Evolutionary conservation across 1,140 invertebrate species (phyloP), one percentile per base, ranked within the genome.

Genomic region (Eriocheir sinensis): DNA sequence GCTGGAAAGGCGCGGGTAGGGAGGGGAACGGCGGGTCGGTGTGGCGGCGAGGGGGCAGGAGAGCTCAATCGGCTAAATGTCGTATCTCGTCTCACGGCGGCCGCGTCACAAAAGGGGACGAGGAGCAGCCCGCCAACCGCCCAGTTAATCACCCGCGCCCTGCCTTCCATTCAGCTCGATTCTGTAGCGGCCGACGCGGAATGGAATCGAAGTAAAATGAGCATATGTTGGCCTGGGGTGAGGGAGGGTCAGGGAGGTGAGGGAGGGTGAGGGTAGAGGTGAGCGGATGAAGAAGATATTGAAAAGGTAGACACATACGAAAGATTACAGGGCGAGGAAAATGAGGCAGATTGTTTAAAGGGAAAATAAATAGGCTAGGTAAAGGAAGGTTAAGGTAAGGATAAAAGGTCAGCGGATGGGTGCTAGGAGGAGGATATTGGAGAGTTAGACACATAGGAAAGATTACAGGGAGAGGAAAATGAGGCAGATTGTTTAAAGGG

Each of bases 61-160:
- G 81, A 83, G 72, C 81, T 94, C 89, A 92, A 94, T 94, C 94
- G 94, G 94, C 72, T 94, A 44, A 91, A 83, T 88, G 94, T 94
- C 94, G 81, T 48, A 40, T 48, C 89, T 17, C 32, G 72, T 94
- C 94, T 53, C 89, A 94, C 94, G 94, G 40, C 60, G 15, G 17
- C 0, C 48, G 89, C 80, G 34, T 41, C 80, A 36, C 94, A 94
- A 94, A 88, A 38, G 89, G 81, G 81, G 44, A 38, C 48, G 85
- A 92, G 85, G 94, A 91, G 34, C 83, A 38, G 30, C 89, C 44
- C 72, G 48, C 94, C 89, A 92, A 91, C 89, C 94, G 48, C 94
- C 34, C 34, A 94, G 88, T 94, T 94, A 94, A 94, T 94, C 94
- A 94, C 41, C 94, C 94, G 38, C 48, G 27, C 32, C 17, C 15